Evolutionary conservation across 53 echinoderm and acorn worm genomes (phyloP).

Genomic region (Paracentrotus lividus): DNA sequence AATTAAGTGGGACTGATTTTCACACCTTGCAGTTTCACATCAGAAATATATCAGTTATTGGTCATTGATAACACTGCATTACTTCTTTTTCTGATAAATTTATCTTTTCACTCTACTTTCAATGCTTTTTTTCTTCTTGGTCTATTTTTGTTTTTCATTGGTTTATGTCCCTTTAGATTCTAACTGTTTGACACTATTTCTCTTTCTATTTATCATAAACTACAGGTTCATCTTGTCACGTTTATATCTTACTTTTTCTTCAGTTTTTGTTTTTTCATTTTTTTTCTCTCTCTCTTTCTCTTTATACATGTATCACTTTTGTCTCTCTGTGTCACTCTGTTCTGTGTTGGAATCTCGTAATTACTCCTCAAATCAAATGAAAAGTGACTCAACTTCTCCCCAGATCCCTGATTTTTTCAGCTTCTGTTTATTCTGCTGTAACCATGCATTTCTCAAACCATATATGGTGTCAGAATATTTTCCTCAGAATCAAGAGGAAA

Average conservation of each 20-base stretch:
- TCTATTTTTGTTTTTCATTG: neutral
- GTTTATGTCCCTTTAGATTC: neutral
- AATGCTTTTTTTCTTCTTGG: too few relatives aligned
- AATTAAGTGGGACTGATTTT: neutral
- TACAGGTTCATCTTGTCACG: too few relatives aligned
- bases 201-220: too few relatives aligned
- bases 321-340: neutral
- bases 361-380: neutral
- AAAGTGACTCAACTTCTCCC: conserved; percentile 15
- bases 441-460: neutral
- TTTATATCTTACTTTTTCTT: neutral
- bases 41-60: too few relatives aligned
- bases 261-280: too few relatives aligned
- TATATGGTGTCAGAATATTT: conserved; percentile 31
- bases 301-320: neutral
- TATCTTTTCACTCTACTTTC: too few relatives aligned
- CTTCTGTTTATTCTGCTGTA: conserved; percentile 43
- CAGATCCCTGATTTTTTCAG: neutral
- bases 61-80: too few relatives aligned
- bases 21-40: neutral
- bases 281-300: neutral
- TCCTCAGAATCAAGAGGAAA: neutral
- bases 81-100: too few relatives aligned
- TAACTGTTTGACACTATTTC: too few relatives aligned
- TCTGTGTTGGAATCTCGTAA: conserved; percentile 16